Conservation (phyloP, 2,888 invertebrate genomes). For the Heliconius charithonia region DNA sequence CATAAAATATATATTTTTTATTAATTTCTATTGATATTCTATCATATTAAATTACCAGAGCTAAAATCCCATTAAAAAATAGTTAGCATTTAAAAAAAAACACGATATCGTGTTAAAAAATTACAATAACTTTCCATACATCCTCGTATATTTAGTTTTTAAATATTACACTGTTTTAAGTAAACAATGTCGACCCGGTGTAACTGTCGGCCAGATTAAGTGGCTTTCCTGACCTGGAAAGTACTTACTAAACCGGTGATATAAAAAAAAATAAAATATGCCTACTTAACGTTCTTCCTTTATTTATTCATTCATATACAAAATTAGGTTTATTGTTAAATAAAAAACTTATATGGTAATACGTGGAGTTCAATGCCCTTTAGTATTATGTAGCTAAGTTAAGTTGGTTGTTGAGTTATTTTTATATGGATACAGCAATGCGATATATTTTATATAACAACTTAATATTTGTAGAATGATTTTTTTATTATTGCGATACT, state of each 20-base stretch:
- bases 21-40: background rate
- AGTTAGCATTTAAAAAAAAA: background rate
- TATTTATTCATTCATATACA: slow-evolving; percentile 43
- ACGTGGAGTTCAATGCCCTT: slow-evolving; percentile 47
- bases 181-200: slow-evolving; percentile 28
- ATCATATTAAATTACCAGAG: background rate
- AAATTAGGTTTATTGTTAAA: slow-evolving; percentile 47
- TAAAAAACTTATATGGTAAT: slow-evolving; percentile 42
- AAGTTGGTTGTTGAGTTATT: slow-evolving; percentile 39
- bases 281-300: slow-evolving; percentile 33
- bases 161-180: slow-evolving; percentile 26
- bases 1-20: background rate
- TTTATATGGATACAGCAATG: background rate
- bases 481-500: too few relatives aligned
- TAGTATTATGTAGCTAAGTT: slow-evolving; percentile 37
- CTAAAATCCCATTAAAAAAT: background rate
- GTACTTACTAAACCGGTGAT: slow-evolving; percentile 26
- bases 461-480: too few relatives aligned
- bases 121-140: background rate
- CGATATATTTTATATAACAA: too few relatives aligned
- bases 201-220: slow-evolving; percentile 33
- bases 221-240: slow-evolving; percentile 29
- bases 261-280: slow-evolving; percentile 40
- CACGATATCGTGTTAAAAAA: background rate
- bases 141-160: slow-evolving; percentile 4